phyloP scores from a whole-genome alignment of 2,113 vertebrate genomes.

The Gnathonemus echidnorhynchus region DNA sequence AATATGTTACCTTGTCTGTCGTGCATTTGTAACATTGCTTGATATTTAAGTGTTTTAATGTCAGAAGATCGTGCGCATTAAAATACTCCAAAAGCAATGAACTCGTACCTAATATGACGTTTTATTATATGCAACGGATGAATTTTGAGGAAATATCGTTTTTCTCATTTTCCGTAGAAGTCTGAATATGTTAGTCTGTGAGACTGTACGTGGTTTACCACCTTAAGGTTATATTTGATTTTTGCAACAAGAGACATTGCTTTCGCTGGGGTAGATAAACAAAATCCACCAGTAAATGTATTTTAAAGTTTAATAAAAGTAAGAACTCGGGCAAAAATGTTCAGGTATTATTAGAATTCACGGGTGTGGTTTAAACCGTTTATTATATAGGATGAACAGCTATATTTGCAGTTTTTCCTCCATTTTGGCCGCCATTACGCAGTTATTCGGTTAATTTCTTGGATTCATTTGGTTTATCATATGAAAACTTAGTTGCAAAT shows the following conservation, averaged over 20 bases:
- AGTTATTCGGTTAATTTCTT: not conserved
- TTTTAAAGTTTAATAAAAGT: not conserved
- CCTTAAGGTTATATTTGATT: not conserved
- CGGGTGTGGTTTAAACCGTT: not conserved
- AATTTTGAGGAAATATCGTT: not conserved
- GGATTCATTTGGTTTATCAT: not conserved
- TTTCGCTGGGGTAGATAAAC: not conserved
- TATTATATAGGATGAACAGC: not conserved
- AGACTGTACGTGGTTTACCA: not conserved
- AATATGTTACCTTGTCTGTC: not conserved
- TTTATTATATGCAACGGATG: not conserved
- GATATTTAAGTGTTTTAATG: not conserved
- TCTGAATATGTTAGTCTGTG: not conserved
- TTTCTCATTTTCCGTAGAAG: not conserved
- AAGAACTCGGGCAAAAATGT: not conserved
- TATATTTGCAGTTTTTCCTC: not conserved
- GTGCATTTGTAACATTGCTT: not conserved
- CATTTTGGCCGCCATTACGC: not conserved
- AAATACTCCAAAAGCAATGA: not conserved
- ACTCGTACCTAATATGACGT: not conserved
- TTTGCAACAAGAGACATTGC: not conserved
- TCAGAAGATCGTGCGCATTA: not conserved
- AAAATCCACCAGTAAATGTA: not conserved
- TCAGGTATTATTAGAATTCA: not conserved
- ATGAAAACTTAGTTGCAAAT: not conserved